Conservation (phyloP, 2,888 invertebrate genomes). For the Tortricodes alternella region DNA sequence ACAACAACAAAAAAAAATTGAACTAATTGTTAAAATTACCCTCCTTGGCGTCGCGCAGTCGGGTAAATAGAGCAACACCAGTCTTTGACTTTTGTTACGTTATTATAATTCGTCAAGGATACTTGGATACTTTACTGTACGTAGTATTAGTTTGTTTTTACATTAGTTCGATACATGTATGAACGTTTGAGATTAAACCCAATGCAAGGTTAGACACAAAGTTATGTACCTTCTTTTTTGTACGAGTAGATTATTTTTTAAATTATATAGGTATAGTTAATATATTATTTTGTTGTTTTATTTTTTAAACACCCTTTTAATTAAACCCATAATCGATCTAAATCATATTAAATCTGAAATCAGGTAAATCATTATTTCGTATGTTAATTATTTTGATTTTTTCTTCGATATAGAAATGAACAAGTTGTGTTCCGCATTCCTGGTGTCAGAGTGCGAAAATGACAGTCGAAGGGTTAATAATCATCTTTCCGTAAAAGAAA, state of each 20-base stretch:
- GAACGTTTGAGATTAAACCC: conserved; percentile 53
- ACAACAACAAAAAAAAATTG: no score
- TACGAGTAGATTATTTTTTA: conserved; percentile 58
- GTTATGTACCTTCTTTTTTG: conserved; percentile 62
- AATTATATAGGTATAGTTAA: conserved; percentile 60
- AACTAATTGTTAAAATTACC: no score
- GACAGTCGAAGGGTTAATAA: no score
- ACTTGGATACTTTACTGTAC: not conserved
- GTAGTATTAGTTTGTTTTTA: conserved; percentile 9
- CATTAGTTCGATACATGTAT: conserved; percentile 24
- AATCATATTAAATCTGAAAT: no score
- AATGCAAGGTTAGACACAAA: conserved; percentile 61
- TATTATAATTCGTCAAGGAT: no score
- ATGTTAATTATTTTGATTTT: no score
- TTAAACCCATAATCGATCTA: not conserved
- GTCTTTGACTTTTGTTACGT: no score
- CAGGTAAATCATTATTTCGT: no score
- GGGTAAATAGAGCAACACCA: no score
- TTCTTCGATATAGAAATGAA: not conserved
- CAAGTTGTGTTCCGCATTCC: not conserved
- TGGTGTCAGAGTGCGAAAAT: no score
- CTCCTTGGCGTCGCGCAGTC: no score
- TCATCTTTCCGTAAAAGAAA: not conserved
- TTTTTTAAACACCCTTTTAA: conserved; percentile 3
- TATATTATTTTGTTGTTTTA: conserved; percentile 45